phyloP scores from a whole-genome alignment of 2,113 vertebrate species.

The Synchiropus splendidus region DNA sequence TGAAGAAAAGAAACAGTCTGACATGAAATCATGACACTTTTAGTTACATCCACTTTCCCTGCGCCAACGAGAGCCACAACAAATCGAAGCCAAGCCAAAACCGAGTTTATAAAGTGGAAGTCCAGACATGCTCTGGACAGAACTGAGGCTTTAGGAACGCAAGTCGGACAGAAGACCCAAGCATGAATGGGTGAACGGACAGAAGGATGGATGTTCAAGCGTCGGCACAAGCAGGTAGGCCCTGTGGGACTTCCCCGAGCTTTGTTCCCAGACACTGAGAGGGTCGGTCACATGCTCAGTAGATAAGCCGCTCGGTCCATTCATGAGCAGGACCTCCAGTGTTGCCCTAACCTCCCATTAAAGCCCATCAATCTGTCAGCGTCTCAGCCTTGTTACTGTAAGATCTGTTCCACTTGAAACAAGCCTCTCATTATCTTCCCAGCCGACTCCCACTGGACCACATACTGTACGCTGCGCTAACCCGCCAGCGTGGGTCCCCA shows the following conservation, averaged over 20 bases:
- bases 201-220: too few species aligned
- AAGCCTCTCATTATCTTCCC: conserved; percentile 59
- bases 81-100: too few species aligned
- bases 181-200: too few species aligned
- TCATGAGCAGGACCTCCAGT: conserved; percentile 53
- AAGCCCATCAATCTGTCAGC: conserved; percentile 57
- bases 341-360: conserved; percentile 49
- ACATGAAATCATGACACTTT: too few species aligned
- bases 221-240: too few species aligned
- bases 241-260: conserved; percentile 45
- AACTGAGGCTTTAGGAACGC: too few species aligned
- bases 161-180: too few species aligned
- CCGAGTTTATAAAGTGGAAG: too few species aligned
- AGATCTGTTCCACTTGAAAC: conserved; percentile 45
- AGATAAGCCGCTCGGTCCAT: conserved; percentile 32
- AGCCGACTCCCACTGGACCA: conserved; percentile 57
- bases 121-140: too few species aligned
- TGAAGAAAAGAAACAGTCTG: too few species aligned
- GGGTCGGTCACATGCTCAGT: conserved; percentile 7
- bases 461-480: conserved; percentile 12
- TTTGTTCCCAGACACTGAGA: conserved; percentile 42
- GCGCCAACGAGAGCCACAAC: too few species aligned
- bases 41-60: too few species aligned
- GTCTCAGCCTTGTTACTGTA: conserved; percentile 52
- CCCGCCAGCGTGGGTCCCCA: conserved; percentile 2